Base-by-base conservation (phyloP, 2,797 vertebrate species). In the Crax fasciolata region DNA sequence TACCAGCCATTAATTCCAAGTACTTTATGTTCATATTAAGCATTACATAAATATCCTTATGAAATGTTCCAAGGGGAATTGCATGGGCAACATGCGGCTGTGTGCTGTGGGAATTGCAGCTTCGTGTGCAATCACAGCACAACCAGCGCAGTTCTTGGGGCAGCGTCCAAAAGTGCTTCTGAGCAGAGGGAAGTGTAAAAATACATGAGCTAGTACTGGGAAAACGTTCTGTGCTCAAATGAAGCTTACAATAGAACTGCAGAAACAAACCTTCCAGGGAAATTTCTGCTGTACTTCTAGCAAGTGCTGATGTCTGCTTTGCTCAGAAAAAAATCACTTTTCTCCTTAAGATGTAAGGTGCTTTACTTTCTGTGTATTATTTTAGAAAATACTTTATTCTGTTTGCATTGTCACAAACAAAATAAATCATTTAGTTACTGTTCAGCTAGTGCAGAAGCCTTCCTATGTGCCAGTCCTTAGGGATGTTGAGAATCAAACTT, bases 71-170 rank as follows among this genome's bases (percentile, higher is more conserved):
- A 5, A 21, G 77, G n/a, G 72, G 77, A 13, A 19, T 77, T 6
- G 63, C 35, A 0, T 24, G 3, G 5, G 1, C 19, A 14, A 4
- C 0, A 1, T 38, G 3, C 13, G 13, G 2, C 2, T 6, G 38
- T 20, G 71, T 9, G 46, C 46, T 48, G 48, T 21, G 23, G 27
- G 27, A 28, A 28, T 11, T 54, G 51, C 27, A 28, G 51, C 51
- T 52, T 78, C 25, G 7, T 20, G 8, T 11, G 25, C 44, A 20
- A 39, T 44, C 23, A 7, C 55, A 46, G 19, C 21, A 1, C n/a
- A 72, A 75, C 10, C 30, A 6, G 17, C 28, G 9, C 8, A 43
- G 4, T 35, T 51, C 21, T 41, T 55, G 10, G 28, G 57, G 49
- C 27, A 38, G 84, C 15, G 5, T 7, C 14, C 3, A 14, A 65